Evolutionary conservation across 2,113 vertebrate species (phyloP).

Genomic region (Piprites chloris): DNA sequence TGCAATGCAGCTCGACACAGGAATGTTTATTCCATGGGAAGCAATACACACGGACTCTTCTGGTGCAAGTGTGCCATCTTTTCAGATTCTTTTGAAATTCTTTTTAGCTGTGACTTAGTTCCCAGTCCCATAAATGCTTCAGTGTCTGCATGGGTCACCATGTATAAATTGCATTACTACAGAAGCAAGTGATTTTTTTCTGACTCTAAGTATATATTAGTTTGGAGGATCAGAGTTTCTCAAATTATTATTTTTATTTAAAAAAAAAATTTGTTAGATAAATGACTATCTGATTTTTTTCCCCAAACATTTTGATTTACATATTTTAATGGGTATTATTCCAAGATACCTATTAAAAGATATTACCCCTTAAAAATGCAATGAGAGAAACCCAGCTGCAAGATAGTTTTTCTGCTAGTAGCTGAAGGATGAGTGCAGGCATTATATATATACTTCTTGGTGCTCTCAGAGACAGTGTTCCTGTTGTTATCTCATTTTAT

Average conservation of each 20-base stretch:
- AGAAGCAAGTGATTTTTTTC: not conserved
- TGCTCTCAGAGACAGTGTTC: not conserved
- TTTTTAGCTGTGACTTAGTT: not conserved
- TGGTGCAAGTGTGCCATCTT: not conserved
- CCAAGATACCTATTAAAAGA: not conserved
- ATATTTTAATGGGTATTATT: not conserved
- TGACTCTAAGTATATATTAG: not conserved
- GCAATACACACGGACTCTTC: not conserved
- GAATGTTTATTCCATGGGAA: constrained; percentile 61
- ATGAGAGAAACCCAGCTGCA: not conserved
- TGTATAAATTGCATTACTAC: not conserved
- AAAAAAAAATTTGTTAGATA: not conserved
- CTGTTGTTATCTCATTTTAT: not conserved
- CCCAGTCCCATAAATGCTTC: not conserved
- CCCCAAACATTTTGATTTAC: not conserved
- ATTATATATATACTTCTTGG: not conserved
- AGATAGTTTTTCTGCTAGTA: not conserved
- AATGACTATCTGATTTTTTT: not conserved
- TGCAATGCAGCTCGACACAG: constrained; percentile 33
- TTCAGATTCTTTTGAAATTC: not conserved
- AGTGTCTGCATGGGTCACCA: not conserved
- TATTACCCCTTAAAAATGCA: not conserved
- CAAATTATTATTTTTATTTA: not conserved
- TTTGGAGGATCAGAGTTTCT: not conserved
- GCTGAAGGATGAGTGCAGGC: not conserved